These are phyloP conservation scores for Steinernema khuongi DNA, from an alignment of 1,140 invertebrate genomes.

Conservation along the genomic window DNA sequence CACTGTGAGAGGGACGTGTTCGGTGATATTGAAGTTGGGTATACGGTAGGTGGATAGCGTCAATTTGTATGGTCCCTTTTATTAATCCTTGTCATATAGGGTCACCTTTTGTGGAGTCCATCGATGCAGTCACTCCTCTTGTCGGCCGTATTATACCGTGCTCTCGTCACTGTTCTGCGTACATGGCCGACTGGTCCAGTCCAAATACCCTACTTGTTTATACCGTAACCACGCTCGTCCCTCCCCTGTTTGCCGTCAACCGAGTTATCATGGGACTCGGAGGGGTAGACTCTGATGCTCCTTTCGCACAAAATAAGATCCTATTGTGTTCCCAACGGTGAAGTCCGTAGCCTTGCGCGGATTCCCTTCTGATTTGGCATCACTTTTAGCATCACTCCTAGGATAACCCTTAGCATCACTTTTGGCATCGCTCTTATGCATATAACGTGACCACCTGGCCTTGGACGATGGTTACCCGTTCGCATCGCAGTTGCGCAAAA, in stretches of 20 bases:
- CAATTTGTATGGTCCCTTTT: too few species aligned
- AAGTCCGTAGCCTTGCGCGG: too few species aligned
- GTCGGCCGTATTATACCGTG: constrained; percentile 27
- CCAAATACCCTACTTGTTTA: constrained; percentile 25
- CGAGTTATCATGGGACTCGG: background rate
- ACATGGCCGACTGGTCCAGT: constrained; percentile 29
- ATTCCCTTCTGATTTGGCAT: too few species aligned
- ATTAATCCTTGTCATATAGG: constrained; percentile 32
- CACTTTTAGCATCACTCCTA: too few species aligned
- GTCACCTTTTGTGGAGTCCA: constrained; percentile 23
- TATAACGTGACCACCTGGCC: too few species aligned
- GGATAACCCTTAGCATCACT: too few species aligned
- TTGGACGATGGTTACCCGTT: too few species aligned
- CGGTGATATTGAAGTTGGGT: background rate
- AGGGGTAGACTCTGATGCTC: too few species aligned
- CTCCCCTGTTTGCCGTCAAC: constrained; percentile 22
- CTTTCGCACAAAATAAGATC: too few species aligned
- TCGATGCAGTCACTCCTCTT: constrained; percentile 30
- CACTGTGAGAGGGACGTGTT: background rate
- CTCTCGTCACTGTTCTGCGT: constrained; percentile 33
- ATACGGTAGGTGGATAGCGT: constrained; percentile 9
- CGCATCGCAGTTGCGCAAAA: too few species aligned
- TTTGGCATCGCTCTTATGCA: too few species aligned
- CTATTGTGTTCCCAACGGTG: too few species aligned
- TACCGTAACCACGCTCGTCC: constrained; percentile 20